Evolutionary conservation across 2,888 invertebrate genomes (phyloP).

Genomic region (Campopleginae sp.): DNA sequence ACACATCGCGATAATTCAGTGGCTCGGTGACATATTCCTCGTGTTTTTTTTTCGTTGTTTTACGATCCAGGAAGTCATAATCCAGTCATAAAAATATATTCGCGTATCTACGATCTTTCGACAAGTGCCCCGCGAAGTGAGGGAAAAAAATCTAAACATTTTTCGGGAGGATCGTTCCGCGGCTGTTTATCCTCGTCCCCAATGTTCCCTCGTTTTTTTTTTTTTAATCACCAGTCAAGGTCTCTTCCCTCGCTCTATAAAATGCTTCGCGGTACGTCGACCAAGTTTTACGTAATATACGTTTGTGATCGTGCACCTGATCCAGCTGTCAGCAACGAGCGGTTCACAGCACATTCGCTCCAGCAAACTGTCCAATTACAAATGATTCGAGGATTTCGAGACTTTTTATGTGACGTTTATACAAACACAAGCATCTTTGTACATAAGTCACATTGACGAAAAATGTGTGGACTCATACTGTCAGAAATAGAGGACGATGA

Average conservation of each 20-base stretch:
- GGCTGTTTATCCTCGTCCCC: slow-evolving; percentile 32
- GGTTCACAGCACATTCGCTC: background rate
- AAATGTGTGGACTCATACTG: background rate
- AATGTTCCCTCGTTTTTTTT: slow-evolving; percentile 33
- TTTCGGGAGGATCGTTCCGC: slow-evolving; percentile 9
- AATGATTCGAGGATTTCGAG: slow-evolving; percentile 36
- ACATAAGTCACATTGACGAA: background rate
- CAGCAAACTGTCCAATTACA: slow-evolving; percentile 41
- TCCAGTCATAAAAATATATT: slow-evolving; percentile 24
- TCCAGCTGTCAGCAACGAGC: slow-evolving; percentile 44
- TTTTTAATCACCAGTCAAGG: slow-evolving; percentile 34
- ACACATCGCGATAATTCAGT: slow-evolving; percentile 1
- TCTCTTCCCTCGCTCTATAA: slow-evolving; percentile 28
- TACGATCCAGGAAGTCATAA: slow-evolving; percentile 37
- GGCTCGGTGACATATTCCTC: background rate
- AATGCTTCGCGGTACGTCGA: background rate
- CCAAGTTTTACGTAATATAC: slow-evolving; percentile 40
- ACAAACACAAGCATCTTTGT: background rate
- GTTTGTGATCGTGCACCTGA: slow-evolving; percentile 57
- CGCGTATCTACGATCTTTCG: slow-evolving; percentile 48
- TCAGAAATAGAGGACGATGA: slow-evolving; percentile 15
- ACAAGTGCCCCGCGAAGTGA: slow-evolving; percentile 13
- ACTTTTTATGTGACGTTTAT: slow-evolving; percentile 7
- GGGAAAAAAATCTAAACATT: slow-evolving; percentile 38
- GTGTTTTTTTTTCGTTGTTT: slow-evolving; percentile 1